Base-by-base conservation (phyloP, 2,888 invertebrate species). In the Bhutanitis thaidina region DNA sequence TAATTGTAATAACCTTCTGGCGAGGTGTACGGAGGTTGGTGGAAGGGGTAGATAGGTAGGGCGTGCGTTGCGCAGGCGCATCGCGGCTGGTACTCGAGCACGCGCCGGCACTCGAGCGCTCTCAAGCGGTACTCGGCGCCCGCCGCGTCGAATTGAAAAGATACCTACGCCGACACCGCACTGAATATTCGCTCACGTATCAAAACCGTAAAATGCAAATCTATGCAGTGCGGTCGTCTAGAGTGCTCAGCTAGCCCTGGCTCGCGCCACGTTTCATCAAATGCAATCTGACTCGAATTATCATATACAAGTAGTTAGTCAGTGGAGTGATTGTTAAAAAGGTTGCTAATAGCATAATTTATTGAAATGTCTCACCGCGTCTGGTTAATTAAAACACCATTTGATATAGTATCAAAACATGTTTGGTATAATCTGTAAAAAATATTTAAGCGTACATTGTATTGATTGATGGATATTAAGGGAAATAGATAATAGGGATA, bases 161-260 rank as follows among this genome's bases (percentile, higher is more conserved):
- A 89, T 86, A 87, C 85, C 82, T 84, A 85, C 74, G 69, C 79
- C 78, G 76, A 84, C 85, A 82, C 83, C 74, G 77, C 76, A 75
- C 81, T 87, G 85, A 85, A 88, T 88, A 85, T 87, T 85, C 86
- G 84, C 80, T 77, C 81, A 83, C 81, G 81, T 87, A 88, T 86
- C 85, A 86, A 86, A 88, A 85, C 83, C 74, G 82, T 84, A 88
- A 87, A 87, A 88, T 88, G 89, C 86, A 89, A 89, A 89, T 88
- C 84, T 84, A 85, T 85, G 84, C 86, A 80, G 81, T 80, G 80
- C 77, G 83, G 81, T 80, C 77, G 80, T 84, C 83, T 82, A 79
- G 77, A 77, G 82, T 80, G 71, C 82, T 79, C 75, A 68, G 71
- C 67, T 67, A 70, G 71, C 62, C 71, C 61, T 65, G 64, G 63